Evolutionary conservation across 2,113 vertebrate species (phyloP), one percentile per base, ranked within the genome.

Genomic region (Hippocampus barbouri): DNA sequence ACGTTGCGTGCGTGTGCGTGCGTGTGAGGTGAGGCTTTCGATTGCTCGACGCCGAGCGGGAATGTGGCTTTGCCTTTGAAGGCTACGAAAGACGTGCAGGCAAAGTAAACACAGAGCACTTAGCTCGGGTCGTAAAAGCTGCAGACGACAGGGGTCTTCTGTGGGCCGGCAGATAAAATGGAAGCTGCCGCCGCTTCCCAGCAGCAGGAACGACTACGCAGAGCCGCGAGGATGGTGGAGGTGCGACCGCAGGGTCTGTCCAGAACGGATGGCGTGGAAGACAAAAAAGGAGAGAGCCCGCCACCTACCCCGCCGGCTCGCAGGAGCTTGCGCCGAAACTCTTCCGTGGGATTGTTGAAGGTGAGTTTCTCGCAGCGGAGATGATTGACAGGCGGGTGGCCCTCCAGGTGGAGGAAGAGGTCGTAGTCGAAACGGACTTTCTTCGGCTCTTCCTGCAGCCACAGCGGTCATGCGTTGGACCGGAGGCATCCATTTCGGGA

Each of bases 311-410:
- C 97, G 89, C 97, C 96, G 1, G 97, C 97, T 89, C 88, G 95
- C 45, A 98, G 93, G 30, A 99, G 93, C 80, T 98, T 98, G 81
- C 92, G 94, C 1, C 96, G 93, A 89, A 99, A 99, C 76, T 98
- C 97, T 72, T 94, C 93, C 3, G 97, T 98, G 43, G 97, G 97
- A 87, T 98, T 99, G 92, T 98, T 99, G 89, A 99, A 99, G 74
- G 97, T 99, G 77, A 99, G 94, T 71, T 99, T 99, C 92, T 99
- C 97, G 3, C 97, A 99, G 74, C 97, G 97, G 65, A 99, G 93
- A 72, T 99, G 97, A 88, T 99, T 99, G 82, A 99, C 97, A 0
- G 97, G 97, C 0, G 97, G 97, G 86, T 99, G 97, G 62, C 97
- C 97, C 83, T 99, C 97, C 90, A 98, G 87, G 84, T 99, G 98